These are phyloP conservation scores for Saguinus imperator DNA, from an alignment of 2,113 vertebrate species.

Conservation along the genomic window DNA sequence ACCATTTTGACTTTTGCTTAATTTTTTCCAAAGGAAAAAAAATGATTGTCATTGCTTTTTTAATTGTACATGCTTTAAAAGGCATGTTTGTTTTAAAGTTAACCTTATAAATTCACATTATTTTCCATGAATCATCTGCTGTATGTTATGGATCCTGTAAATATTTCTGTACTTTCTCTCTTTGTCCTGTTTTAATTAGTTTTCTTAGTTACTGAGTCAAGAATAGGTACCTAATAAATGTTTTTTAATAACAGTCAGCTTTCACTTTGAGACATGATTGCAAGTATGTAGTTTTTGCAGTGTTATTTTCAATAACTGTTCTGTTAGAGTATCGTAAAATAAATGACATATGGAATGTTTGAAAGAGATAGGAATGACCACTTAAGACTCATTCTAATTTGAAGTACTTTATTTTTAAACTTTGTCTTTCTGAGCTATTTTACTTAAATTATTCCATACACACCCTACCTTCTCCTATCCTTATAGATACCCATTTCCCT, in stretches of 20 bases:
- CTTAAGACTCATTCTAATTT: neutral
- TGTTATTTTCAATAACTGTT: neutral
- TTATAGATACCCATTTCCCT: neutral
- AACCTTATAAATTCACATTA: neutral
- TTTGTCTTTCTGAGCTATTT: neutral
- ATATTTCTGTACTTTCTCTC: neutral
- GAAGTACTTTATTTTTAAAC: neutral
- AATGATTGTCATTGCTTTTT: neutral
- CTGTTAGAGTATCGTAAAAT: neutral
- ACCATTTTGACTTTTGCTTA: neutral
- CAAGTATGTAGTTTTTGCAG: neutral
- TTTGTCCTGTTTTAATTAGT: neutral
- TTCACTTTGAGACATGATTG: neutral
- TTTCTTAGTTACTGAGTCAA: neutral
- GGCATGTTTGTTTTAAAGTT: neutral
- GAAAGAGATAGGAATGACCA: neutral
- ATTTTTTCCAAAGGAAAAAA: neutral
- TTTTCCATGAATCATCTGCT: neutral
- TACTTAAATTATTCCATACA: neutral
- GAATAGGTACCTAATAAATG: neutral
- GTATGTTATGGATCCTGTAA: neutral
- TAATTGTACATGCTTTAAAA: neutral
- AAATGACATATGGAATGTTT: neutral
- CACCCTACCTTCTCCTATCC: neutral
- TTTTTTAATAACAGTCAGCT: neutral